These are phyloP conservation scores for Aspidiotus rigidus DNA, from an alignment of 2,888 invertebrate species.

Conservation along the genomic window DNA sequence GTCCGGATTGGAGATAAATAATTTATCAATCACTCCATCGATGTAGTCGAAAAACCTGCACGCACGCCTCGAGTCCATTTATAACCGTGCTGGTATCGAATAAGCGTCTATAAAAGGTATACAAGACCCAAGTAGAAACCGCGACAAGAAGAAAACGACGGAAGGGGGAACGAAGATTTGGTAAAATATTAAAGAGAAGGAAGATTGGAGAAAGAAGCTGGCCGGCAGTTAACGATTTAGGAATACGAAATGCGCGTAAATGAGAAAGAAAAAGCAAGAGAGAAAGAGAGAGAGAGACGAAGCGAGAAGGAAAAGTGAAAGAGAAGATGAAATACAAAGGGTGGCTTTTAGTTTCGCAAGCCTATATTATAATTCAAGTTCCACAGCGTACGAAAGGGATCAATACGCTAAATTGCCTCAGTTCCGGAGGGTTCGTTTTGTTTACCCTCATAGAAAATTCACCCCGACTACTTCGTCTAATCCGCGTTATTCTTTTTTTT, in stretches of 20 bases:
- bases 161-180: not conserved
- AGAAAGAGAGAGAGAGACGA: not conserved
- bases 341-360: constrained; percentile 3
- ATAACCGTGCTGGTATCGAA: too few species aligned
- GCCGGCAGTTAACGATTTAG: not conserved
- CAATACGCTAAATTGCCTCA: constrained; percentile 32
- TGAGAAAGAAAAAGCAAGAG: not conserved
- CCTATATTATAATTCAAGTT: not conserved
- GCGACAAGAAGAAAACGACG: not conserved
- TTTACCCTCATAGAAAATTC: constrained; percentile 34
- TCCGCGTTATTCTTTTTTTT: not conserved
- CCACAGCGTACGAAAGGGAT: constrained; percentile 19
- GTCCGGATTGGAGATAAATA: not conserved
- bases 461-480: constrained; percentile 18
- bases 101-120: too few species aligned
- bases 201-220: not conserved
- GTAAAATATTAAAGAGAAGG: not conserved
- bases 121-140: too few species aligned
- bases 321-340: not conserved
- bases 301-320: not conserved
- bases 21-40: constrained; percentile 1
- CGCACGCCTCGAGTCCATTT: too few species aligned
- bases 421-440: constrained; percentile 29
- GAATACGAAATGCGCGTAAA: not conserved
- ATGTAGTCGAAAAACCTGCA: too few species aligned